A percentile compares a stretch with the other conserved stretches of the same genome.
Conservation (phyloP, 2,888 invertebrate species). For the Watsonalla binaria region DNA sequence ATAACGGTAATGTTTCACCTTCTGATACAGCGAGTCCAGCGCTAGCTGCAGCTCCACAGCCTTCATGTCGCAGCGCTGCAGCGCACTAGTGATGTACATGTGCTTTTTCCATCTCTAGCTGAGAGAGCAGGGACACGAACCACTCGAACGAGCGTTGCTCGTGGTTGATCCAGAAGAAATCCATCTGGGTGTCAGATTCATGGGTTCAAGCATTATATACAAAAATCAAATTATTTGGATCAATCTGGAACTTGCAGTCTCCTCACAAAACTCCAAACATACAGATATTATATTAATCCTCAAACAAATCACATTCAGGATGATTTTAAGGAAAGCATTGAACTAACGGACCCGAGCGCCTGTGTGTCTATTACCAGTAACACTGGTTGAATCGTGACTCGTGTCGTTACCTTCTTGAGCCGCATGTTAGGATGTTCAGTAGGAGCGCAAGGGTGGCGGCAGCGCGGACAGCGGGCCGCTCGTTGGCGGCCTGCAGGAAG, state of each 20-base stretch:
- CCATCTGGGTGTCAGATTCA: constrained; percentile 80
- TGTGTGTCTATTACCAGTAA: too few species aligned
- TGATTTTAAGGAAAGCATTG: too few species aligned
- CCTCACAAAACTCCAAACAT: too few species aligned
- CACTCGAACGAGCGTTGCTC: constrained; percentile 97
- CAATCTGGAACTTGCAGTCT: too few species aligned
- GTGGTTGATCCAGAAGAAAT: constrained; percentile 98
- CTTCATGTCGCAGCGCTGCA: constrained; percentile 95
- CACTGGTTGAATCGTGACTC: too few species aligned
- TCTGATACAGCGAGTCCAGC: constrained; percentile 92
- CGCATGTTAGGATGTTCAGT: constrained; percentile 92
- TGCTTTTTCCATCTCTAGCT: constrained; percentile 97
- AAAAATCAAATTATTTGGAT: too few species aligned
- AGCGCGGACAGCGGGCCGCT: constrained; percentile 92
- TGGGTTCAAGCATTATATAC: background rate
- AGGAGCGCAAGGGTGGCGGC: constrained; percentile 90
- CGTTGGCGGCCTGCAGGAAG: constrained; percentile 91
- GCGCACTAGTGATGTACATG: constrained; percentile 97
- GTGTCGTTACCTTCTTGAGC: constrained; percentile 84
- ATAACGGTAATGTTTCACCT: constrained; percentile 79
- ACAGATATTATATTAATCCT: too few species aligned
- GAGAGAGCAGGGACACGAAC: constrained; percentile 95
- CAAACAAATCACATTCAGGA: too few species aligned
- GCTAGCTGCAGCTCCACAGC: constrained; percentile 95
- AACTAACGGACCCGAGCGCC: too few species aligned